Conservation (phyloP, 2,888 invertebrate genomes). For the Aspidiotus destructor region DNA sequence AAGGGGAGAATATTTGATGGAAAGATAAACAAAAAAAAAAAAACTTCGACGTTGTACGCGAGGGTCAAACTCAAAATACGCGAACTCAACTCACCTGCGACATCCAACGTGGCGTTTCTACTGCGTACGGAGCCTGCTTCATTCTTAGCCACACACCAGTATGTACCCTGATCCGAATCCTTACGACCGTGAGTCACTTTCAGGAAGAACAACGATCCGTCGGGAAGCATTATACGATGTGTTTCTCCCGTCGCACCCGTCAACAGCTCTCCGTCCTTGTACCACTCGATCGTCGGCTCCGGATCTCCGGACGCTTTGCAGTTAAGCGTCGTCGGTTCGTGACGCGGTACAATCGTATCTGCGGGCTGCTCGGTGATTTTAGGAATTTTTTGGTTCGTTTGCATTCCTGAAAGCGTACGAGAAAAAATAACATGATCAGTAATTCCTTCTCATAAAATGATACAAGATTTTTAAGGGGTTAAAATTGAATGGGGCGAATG, state of each 20-base stretch:
- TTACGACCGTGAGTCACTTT: slow-evolving; percentile 90
- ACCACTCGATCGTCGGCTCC: slow-evolving; percentile 88
- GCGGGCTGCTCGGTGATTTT: slow-evolving; percentile 95
- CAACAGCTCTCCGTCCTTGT: slow-evolving; percentile 73
- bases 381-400: slow-evolving; percentile 74
- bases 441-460: too few species aligned
- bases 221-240: slow-evolving; percentile 79
- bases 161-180: slow-evolving; percentile 87
- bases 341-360: slow-evolving; percentile 89
- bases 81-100: slow-evolving; percentile 65
- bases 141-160: slow-evolving; percentile 94
- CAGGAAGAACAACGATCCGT: slow-evolving; percentile 88
- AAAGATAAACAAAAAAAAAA: too few species aligned
- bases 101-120: slow-evolving; percentile 87
- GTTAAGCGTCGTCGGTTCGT: slow-evolving; percentile 92
- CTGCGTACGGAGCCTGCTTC: slow-evolving; percentile 79
- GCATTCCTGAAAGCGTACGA: slow-evolving; percentile 8
- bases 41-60: too few species aligned
- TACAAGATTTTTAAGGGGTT: neutral
- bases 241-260: slow-evolving; percentile 57
- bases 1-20: too few species aligned
- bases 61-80: neutral
- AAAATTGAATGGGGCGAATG: too few species aligned
- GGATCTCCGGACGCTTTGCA: slow-evolving; percentile 95
- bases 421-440: neutral